These are phyloP conservation scores for Bombus sylvicola DNA, from an alignment of 1,140 invertebrate species.

Conservation along the genomic window DNA sequence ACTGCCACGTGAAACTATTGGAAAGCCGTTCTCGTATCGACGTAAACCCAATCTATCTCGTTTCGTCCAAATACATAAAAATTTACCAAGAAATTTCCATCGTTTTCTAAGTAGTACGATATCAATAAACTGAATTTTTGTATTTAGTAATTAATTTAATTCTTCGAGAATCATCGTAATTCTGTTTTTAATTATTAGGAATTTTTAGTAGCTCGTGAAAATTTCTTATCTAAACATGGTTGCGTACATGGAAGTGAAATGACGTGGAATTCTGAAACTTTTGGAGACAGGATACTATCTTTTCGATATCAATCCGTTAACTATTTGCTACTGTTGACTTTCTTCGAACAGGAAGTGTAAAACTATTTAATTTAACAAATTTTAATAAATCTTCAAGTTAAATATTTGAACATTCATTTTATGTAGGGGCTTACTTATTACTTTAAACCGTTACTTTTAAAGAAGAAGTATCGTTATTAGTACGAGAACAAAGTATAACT, in stretches of 20 bases:
- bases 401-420: no score
- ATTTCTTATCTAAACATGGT: not conserved
- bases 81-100: not conserved
- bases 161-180: not conserved
- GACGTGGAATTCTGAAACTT: not conserved
- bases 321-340: not conserved
- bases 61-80: conserved; percentile 32
- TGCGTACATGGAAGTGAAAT: not conserved
- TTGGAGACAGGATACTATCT: not conserved
- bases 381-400: not conserved
- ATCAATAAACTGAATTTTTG: no score
- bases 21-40: conserved; percentile 50
- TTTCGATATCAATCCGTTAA: conserved; percentile 3
- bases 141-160: not conserved
- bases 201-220: not conserved
- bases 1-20: conserved; percentile 67
- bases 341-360: not conserved
- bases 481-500: no score
- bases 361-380: not conserved
- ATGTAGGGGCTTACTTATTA: no score
- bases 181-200: not conserved
- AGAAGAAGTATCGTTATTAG: no score
- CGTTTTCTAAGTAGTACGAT: not conserved
- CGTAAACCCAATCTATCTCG: conserved; percentile 1
- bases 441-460: no score